phyloP scores from a whole-genome alignment of 2,113 vertebrate species.

The Aplodontia rufa region DNA sequence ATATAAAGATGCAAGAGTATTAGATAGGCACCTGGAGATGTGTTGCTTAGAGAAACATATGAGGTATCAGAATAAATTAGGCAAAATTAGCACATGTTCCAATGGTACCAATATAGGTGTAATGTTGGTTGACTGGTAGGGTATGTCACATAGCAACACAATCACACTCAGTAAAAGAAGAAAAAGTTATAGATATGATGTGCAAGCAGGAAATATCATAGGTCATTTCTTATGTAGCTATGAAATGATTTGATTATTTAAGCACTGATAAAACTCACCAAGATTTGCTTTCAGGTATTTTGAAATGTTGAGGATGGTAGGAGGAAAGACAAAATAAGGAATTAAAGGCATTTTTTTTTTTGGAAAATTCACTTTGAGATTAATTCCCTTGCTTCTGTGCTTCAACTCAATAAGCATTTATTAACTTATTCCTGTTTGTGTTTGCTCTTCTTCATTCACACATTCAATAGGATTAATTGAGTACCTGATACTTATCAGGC shows the following conservation, averaged over 20 bases:
- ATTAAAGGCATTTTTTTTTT: background rate
- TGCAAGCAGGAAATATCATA: background rate
- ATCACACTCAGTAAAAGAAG: background rate
- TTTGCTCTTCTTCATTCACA: background rate
- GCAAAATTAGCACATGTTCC: constrained; percentile 38
- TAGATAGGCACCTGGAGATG: constrained; percentile 54
- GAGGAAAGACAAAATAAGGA: constrained; percentile 31
- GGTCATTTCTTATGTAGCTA: background rate
- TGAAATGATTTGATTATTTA: background rate
- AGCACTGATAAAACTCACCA: background rate
- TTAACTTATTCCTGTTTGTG: background rate
- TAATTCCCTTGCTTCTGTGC: background rate
- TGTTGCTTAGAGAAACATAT: constrained; percentile 44
- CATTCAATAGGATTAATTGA: constrained; percentile 30
- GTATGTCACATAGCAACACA: background rate
- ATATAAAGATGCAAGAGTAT: constrained; percentile 24
- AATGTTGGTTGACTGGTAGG: constrained; percentile 37
- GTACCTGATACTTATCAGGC: background rate
- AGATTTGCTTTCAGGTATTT: constrained; percentile 16
- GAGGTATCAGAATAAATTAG: constrained; percentile 54
- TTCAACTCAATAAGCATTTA: constrained; percentile 26
- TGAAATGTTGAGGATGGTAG: background rate
- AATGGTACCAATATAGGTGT: constrained; percentile 47
- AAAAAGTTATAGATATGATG: background rate
- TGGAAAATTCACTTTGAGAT: background rate